Percentiles rank a stretch among this genome's conserved stretches.
Conservation (phyloP, 2,888 invertebrate species). For the Anorthoa munda region DNA sequence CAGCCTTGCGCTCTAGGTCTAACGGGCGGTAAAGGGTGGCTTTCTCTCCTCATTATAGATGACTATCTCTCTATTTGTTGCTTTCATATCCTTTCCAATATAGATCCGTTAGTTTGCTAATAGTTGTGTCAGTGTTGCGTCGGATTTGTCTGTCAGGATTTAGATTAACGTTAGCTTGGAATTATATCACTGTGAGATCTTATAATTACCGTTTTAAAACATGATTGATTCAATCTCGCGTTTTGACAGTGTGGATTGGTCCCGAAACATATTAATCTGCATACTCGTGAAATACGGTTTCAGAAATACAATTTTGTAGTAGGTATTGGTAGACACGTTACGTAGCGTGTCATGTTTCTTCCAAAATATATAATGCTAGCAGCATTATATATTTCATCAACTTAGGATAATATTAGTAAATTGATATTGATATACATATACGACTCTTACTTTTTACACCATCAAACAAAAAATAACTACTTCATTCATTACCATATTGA, state of each 20-base stretch:
- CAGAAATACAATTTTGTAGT: neutral
- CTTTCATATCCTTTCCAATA: conserved; percentile 61
- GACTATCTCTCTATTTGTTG: conserved; percentile 47
- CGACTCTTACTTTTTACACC: conserved; percentile 1
- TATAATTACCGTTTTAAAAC: neutral
- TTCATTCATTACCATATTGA: neutral
- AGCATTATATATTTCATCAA: too few relatives aligned
- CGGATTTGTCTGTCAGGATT: conserved; percentile 27
- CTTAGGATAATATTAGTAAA: neutral
- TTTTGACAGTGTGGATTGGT: neutral
- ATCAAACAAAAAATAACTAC: neutral
- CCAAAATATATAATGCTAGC: too few relatives aligned
- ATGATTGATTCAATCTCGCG: neutral
- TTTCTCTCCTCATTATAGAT: conserved; percentile 66
- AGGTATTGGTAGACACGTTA: too few relatives aligned
- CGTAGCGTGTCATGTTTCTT: too few relatives aligned
- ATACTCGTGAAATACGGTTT: neutral
- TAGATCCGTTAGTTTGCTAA: conserved; percentile 37
- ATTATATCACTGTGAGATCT: conserved; percentile 6
- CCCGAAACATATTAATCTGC: too few relatives aligned
- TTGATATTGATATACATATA: neutral
- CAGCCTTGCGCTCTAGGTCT: conserved; percentile 64
- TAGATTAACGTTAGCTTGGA: conserved; percentile 11
- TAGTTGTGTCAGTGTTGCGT: conserved; percentile 19
- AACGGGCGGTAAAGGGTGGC: conserved; percentile 68